phyloP scores from a whole-genome alignment of 2,888 invertebrate species.

The Rosalia funebris region DNA sequence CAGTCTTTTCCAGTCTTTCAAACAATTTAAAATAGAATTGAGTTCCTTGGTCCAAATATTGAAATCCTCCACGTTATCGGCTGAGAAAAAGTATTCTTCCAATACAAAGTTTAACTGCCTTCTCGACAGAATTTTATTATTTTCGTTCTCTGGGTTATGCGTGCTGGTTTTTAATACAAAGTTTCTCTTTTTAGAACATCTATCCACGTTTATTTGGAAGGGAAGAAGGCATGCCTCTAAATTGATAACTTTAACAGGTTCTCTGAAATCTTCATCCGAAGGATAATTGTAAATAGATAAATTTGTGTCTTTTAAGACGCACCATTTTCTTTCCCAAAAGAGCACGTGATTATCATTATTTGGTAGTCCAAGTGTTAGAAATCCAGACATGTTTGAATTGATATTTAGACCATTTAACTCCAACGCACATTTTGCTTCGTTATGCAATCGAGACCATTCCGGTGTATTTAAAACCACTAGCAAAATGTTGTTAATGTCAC shows the following conservation, averaged over 20 bases:
- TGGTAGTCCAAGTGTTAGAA: slow-evolving; percentile 65
- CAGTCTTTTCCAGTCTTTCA: slow-evolving; percentile 40
- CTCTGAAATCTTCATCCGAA: slow-evolving; percentile 59
- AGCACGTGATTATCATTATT: slow-evolving; percentile 53
- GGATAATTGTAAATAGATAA: slow-evolving; percentile 68
- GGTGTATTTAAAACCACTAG: slow-evolving; percentile 2
- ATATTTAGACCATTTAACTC: slow-evolving; percentile 36
- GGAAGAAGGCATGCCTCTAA: slow-evolving; percentile 59
- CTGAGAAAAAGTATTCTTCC: slow-evolving; percentile 61
- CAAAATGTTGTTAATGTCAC: slow-evolving; percentile 30
- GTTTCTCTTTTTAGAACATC: slow-evolving; percentile 65
- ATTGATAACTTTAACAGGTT: slow-evolving; percentile 60
- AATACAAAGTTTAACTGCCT: slow-evolving; percentile 37
- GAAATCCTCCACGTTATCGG: slow-evolving; percentile 65
- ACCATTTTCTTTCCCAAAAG: slow-evolving; percentile 69
- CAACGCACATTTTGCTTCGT: slow-evolving; percentile 29
- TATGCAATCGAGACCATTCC: slow-evolving; percentile 18
- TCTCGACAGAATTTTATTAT: slow-evolving; percentile 15
- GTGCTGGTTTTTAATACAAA: slow-evolving; percentile 59
- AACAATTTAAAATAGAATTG: slow-evolving; percentile 37
- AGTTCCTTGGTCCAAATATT: slow-evolving; percentile 59
- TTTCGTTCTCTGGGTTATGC: slow-evolving; percentile 31
- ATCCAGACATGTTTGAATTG: slow-evolving; percentile 59
- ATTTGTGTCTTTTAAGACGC: slow-evolving; percentile 63
- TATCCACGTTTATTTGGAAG: slow-evolving; percentile 51